Evolutionary conservation across 2,797 vertebrate genomes (phyloP), one percentile per base, ranked within the genome.

Genomic region (Bucorvus abyssinicus): DNA sequence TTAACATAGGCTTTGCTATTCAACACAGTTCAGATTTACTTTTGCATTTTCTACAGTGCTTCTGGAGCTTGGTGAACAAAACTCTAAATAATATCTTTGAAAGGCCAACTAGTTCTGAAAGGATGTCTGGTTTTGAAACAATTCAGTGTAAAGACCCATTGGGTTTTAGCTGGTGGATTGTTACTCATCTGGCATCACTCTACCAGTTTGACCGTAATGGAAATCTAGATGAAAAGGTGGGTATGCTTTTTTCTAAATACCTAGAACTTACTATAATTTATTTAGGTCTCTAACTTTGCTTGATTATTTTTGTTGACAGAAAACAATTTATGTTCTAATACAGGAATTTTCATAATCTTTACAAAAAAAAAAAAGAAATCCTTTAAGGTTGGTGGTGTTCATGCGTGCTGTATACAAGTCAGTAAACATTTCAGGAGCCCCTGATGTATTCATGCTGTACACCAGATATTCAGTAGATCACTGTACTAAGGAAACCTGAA

Each of bases 141-240:
- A 73, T 94, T 29, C 98, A 98, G 52, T 98, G 98, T 93, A 99
- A 98, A 96, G 99, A 99, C 90, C 97, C 98, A 15, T 44, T 99
- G 87, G 98, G 99, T 61, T 99, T 99, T 97, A 98, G 98, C n/a
- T 99, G 99, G 99, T 99, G 99, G 99, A 94, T 99, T 96, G 84
- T 99, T 94, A 98, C 98, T 92, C 99, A 99, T 80, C 90, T 99
- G 89, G 98, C 99, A 80, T 97, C 98, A 81, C 97, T 99, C 65
- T 98, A 98, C 68, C 98, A 98, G 81, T 98, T 98, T 94, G 98
- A 98, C 95, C 98, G 96, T 44, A 99, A 98, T 40, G 99, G 99
- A 69, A 96, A 91, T 24, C n/a, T 96, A 47, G 98, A 98, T 85
- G 97, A 97, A 63, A 98, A 98, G 98, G 99, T 99, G 97, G 44